Evolutionary conservation across 2,113 vertebrate genomes (phyloP).

Genomic region (Catharus bicknelli): DNA sequence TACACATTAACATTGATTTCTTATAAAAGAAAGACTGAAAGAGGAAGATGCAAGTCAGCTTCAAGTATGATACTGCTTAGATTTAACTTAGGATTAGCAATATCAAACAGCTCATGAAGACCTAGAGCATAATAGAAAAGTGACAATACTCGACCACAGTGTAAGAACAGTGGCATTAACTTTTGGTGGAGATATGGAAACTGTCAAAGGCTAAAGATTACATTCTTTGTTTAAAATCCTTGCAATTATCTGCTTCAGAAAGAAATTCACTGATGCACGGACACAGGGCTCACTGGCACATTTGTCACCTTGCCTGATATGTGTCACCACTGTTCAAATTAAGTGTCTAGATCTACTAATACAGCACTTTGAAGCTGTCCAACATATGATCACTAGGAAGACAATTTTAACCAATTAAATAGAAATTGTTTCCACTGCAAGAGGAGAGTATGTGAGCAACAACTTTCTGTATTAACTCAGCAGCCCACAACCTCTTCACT

Average conservation of each 20-base stretch:
- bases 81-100: constrained; percentile 13
- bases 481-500: not conserved
- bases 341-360: not conserved
- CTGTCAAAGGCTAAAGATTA: constrained; percentile 17
- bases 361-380: not conserved
- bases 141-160: not conserved
- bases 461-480: not conserved
- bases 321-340: not conserved
- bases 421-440: not conserved
- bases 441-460: not conserved
- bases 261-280: not conserved
- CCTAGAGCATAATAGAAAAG: not conserved
- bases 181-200: not conserved
- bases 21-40: constrained; percentile 31
- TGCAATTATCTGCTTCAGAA: constrained; percentile 9
- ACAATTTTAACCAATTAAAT: constrained; percentile 2
- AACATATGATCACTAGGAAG: not conserved
- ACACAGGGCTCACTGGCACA: not conserved
- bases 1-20: constrained; percentile 15
- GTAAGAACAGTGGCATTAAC: not conserved
- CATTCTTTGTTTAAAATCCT: constrained; percentile 26
- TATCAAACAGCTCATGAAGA: not conserved
- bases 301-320: not conserved
- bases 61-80: not conserved
- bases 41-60: not conserved